A percentile compares a stretch with the other conserved stretches of the same genome.
phyloP scores from a whole-genome alignment of 2,113 vertebrate genomes.

The Anser cygnoides region DNA sequence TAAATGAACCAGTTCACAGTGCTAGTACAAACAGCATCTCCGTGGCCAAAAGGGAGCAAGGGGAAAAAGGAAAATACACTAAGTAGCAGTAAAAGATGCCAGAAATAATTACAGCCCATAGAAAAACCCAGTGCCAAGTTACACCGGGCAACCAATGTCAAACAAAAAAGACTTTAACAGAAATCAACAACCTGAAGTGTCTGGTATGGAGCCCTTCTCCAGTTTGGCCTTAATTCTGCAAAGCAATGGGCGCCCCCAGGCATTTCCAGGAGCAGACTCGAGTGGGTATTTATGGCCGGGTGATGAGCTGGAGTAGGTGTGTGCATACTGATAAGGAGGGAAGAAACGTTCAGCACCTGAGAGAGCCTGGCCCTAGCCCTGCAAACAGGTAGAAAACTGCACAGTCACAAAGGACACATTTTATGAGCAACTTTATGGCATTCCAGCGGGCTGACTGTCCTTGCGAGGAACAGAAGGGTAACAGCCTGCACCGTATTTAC shows the following conservation, averaged over 20 bases:
- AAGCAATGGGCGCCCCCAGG: rapidly evolving
- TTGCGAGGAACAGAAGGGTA: neutral
- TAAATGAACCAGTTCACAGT: neutral
- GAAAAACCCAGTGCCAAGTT: neutral
- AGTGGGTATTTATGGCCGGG: neutral
- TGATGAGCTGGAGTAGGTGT: rapidly evolving
- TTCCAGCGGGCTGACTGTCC: neutral
- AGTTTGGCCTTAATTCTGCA: rapidly evolving
- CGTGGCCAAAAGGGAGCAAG: neutral
- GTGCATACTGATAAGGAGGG: rapidly evolving
- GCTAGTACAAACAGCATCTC: slow-evolving; percentile 10
- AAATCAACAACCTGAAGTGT: neutral
- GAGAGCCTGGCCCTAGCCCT: neutral
- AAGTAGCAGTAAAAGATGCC: neutral
- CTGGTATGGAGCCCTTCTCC: neutral
- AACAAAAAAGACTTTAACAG: neutral
- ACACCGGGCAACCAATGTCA: neutral
- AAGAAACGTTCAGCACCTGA: neutral
- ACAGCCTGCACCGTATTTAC: neutral
- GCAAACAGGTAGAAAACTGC: neutral
- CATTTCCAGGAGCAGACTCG: neutral
- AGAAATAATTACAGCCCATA: neutral
- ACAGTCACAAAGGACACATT: neutral
- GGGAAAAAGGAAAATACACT: neutral
- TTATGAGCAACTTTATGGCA: neutral